Percentiles rank a stretch among this genome's conserved stretches.
phyloP scores from a whole-genome alignment of 2,888 invertebrate species.

The Nomada hirtipes region DNA sequence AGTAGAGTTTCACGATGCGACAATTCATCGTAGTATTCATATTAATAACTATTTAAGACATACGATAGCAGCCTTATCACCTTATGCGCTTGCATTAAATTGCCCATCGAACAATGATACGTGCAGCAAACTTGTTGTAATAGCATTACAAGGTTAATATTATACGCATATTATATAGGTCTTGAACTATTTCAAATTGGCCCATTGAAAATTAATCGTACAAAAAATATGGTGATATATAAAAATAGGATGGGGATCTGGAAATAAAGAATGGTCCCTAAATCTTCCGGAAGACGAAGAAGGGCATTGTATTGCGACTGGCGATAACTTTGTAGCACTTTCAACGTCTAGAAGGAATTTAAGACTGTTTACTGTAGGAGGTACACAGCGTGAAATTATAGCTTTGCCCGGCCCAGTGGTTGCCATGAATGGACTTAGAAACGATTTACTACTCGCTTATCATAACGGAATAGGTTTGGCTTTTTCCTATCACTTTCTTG shows the following conservation, averaged over 20 bases:
- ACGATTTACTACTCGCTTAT: slow-evolving; percentile 88
- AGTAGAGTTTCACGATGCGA: slow-evolving; percentile 97
- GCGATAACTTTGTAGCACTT: slow-evolving; percentile 91
- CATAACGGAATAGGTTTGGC: slow-evolving; percentile 86
- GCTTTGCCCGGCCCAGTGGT: slow-evolving; percentile 91
- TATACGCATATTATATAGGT: slow-evolving; percentile 2
- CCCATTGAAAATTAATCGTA: slow-evolving; percentile 8
- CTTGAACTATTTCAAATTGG: not conserved
- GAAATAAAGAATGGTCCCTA: slow-evolving; percentile 94
- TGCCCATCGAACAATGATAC: slow-evolving; percentile 86
- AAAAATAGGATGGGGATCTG: slow-evolving; percentile 85
- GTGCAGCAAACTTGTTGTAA: slow-evolving; percentile 86
- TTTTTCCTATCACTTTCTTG: slow-evolving; percentile 1
- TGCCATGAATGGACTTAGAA: slow-evolving; percentile 87
- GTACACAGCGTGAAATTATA: slow-evolving; percentile 93
- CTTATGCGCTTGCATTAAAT: slow-evolving; percentile 92
- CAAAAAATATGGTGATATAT: not conserved
- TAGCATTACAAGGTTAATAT: slow-evolving; percentile 78
- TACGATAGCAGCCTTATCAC: slow-evolving; percentile 94
- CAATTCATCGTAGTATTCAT: slow-evolving; percentile 95
- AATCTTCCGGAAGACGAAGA: slow-evolving; percentile 92
- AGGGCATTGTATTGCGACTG: slow-evolving; percentile 88
- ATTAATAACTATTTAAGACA: slow-evolving; percentile 94
- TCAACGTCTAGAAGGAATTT: slow-evolving; percentile 91
- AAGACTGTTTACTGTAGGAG: slow-evolving; percentile 93